These are phyloP conservation scores for Acanthurus tractus DNA, from an alignment of 2,797 vertebrate genomes.

Conservation along the genomic window DNA sequence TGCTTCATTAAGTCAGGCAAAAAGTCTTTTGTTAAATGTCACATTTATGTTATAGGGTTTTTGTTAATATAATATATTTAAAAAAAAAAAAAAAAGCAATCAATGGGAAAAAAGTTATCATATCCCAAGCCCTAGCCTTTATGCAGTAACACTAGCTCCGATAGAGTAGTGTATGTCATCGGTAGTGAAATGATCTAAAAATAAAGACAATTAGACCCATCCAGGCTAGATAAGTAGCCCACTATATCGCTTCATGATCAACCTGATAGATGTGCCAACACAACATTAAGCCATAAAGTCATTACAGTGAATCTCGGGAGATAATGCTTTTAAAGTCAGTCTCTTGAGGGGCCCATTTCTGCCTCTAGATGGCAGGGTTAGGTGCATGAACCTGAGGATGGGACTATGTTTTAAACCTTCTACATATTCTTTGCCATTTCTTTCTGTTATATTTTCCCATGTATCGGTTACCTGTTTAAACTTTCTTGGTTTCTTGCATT, in stretches of 20 bases:
- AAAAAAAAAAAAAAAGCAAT: too few relatives aligned
- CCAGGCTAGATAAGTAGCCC: neutral
- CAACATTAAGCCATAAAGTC: conserved; percentile 1
- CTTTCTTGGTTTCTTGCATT: neutral
- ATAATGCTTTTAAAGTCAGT: neutral
- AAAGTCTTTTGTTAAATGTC: too few relatives aligned
- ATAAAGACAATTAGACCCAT: conserved; percentile 19
- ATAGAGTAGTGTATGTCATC: neutral
- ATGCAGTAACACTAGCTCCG: neutral
- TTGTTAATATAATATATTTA: too few relatives aligned
- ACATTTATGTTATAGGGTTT: too few relatives aligned
- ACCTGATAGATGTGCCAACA: neutral
- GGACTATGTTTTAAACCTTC: neutral
- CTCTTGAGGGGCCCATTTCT: neutral
- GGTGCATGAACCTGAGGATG: neutral
- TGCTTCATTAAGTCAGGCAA: too few relatives aligned
- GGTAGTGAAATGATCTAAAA: conserved; percentile 28
- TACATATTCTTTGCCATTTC: neutral
- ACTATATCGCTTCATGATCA: neutral
- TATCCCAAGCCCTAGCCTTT: neutral
- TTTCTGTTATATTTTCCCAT: neutral
- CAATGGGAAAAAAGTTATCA: too few relatives aligned
- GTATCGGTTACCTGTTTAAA: neutral
- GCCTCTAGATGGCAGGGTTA: conserved; percentile 46
- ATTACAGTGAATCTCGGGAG: neutral